Conservation (phyloP, 2,113 vertebrate species). For the Struthio camelus region DNA sequence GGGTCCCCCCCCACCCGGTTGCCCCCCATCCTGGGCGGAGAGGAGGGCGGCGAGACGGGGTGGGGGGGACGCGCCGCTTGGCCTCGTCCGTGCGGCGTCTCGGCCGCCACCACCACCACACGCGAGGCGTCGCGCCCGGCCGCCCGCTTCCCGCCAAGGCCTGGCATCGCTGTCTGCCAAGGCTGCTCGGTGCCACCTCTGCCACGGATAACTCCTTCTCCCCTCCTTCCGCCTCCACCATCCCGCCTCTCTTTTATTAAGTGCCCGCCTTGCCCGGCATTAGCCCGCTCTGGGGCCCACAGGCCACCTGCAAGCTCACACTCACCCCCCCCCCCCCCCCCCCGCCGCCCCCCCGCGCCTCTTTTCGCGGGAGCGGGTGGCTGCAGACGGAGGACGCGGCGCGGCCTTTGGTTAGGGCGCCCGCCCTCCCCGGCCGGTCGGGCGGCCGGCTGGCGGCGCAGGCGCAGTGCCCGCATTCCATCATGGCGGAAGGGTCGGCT, state of each 20-base stretch:
- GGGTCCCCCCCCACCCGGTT: too few relatives aligned
- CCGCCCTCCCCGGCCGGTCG: not conserved
- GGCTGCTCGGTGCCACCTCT: not conserved
- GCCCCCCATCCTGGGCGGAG: too few relatives aligned
- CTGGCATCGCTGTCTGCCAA: not conserved
- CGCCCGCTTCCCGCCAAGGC: not conserved
- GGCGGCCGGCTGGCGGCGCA: not conserved
- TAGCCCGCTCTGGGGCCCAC: too few relatives aligned
- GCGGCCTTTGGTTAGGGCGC: not conserved
- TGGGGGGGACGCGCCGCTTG: too few relatives aligned
- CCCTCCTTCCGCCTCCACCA: not conserved
- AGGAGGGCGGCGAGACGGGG: too few relatives aligned
- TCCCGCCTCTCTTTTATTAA: too few relatives aligned
- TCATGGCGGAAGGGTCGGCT: constrained; percentile 53
- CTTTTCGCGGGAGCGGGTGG: not conserved
- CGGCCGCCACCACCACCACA: too few relatives aligned
- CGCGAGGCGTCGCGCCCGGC: too few relatives aligned
- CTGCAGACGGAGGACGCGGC: not conserved
- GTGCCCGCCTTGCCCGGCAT: too few relatives aligned
- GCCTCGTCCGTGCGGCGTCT: too few relatives aligned
- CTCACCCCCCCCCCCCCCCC: too few relatives aligned
- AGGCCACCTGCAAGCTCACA: too few relatives aligned
- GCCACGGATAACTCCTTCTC: not conserved
- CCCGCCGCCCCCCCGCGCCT: not conserved
- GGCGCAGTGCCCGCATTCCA: constrained; percentile 58